These are phyloP conservation scores for Epinephelus malabaricus DNA, from an alignment of 2,797 vertebrate species.

Conservation along the genomic window DNA sequence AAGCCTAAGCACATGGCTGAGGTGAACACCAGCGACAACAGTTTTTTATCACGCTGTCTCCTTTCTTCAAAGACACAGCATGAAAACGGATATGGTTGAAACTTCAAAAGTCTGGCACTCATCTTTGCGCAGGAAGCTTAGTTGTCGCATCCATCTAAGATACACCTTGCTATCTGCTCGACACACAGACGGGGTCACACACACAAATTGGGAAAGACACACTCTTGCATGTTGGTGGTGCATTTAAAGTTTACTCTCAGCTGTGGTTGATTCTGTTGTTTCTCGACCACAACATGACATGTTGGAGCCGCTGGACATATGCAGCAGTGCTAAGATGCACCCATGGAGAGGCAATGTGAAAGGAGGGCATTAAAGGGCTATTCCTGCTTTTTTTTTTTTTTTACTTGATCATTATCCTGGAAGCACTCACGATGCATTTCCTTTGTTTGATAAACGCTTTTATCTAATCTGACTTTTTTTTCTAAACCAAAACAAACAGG, in stretches of 20 bases:
- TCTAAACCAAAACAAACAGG: constrained; percentile 12
- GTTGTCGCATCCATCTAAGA: constrained; percentile 79
- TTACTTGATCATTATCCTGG: constrained; percentile 4
- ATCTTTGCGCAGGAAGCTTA: constrained; percentile 74
- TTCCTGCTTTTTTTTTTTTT: not conserved
- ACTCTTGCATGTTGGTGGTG: constrained; percentile 32
- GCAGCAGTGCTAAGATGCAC: constrained; percentile 3
- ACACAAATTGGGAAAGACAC: constrained; percentile 26
- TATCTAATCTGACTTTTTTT: constrained; percentile 15
- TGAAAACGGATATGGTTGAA: constrained; percentile 81
- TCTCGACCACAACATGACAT: constrained; percentile 54
- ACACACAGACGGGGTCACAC: constrained; percentile 36
- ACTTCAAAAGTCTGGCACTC: constrained; percentile 82
- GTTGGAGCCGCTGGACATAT: constrained; percentile 39
- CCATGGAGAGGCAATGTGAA: constrained; percentile 2
- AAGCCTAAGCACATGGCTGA: constrained; percentile 82
- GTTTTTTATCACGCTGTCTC: constrained; percentile 78
- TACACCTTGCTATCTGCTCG: constrained; percentile 73
- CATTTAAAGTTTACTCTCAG: constrained; percentile 50
- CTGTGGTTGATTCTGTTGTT: constrained; percentile 60
- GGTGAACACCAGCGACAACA: constrained; percentile 68
- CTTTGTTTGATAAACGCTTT: constrained; percentile 25
- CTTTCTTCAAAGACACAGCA: constrained; percentile 81
- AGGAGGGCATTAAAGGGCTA: constrained; percentile 23
- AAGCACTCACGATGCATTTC: constrained; percentile 6